Conservation (phyloP, 1,140 invertebrate species). For the Saccostrea echinata region DNA sequence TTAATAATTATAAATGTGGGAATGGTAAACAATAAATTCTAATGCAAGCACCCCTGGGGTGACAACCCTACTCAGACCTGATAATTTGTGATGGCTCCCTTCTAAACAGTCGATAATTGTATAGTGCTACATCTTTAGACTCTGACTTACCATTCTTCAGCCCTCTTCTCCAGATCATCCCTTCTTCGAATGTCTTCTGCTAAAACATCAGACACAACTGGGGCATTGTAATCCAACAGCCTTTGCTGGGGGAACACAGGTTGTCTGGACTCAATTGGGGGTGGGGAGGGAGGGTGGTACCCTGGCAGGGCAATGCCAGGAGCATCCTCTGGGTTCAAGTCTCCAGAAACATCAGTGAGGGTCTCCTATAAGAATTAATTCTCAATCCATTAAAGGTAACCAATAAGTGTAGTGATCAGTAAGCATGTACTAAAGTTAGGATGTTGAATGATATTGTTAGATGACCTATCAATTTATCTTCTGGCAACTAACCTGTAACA, state of each 20-base stretch:
- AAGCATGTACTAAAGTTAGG: no score
- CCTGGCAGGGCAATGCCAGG: slow-evolving; percentile 73
- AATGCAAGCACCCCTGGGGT: no score
- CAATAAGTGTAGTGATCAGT: neutral
- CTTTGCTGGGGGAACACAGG: slow-evolving; percentile 65
- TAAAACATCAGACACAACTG: slow-evolving; percentile 68
- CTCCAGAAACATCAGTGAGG: slow-evolving; percentile 56
- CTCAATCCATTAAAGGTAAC: neutral
- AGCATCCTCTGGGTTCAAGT: slow-evolving; percentile 62
- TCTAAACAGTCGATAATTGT: no score
- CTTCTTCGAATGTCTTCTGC: slow-evolving; percentile 71
- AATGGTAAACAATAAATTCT: no score
- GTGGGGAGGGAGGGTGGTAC: slow-evolving; percentile 64
- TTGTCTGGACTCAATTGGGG: slow-evolving; percentile 53
- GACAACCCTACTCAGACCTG: no score
- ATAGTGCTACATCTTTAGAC: no score
- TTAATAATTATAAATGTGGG: no score
- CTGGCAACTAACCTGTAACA: no score
- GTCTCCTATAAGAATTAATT: slow-evolving; percentile 14
- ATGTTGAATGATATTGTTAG: no score
- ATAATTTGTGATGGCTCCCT: no score
- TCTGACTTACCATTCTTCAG: slow-evolving; percentile 71
- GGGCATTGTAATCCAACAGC: slow-evolving; percentile 49
- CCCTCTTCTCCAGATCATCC: slow-evolving; percentile 72
- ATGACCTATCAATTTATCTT: no score